Evolutionary conservation across 2,113 vertebrate species (phyloP), one percentile per base, ranked within the genome.

Genomic region (Fregata magnificens): DNA sequence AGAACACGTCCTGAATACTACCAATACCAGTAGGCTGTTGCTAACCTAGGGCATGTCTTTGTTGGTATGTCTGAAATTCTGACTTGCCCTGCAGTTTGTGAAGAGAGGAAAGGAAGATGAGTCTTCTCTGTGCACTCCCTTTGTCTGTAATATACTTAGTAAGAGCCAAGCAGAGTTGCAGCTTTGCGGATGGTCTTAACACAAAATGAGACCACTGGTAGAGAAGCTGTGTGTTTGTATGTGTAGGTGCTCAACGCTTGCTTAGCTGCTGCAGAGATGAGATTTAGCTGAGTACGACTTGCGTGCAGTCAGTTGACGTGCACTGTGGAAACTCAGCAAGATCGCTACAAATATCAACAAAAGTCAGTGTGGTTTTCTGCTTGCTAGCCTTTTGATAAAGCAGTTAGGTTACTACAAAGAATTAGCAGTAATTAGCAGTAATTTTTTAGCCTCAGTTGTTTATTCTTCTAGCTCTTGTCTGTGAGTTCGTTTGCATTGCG

Each of bases 1-100:
- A 78, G 55, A 50, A 47, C 1, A 1, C 2, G 1, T 70, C 44
- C 31, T 65, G 45, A 69, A 26, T 38, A 24, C 17, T 2, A 0
- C 5, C 1, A 5, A 47, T 34, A 78, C 26, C 1, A 2, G 24
- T 24, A 40, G 42, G 49, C 50, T 84, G 14, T 42, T 44, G 34
- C 36, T 61, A 53, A 58, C 31, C 8, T 45, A 82, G 38, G 14
- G 13, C 21, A 71, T 2, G 3, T 20, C n/a, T 66, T 18, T n/a
- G 11, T 16, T 76, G 61, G 2, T 31, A 19, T 36, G 28, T 82
- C 42, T 76, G 58, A 71, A 44, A 63, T 55, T 79, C n/a, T 72
- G 13, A 38, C n/a, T 59, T 85, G 34, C 10, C 11, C 53, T 63
- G 49, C 36, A 47, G 26, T 10, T 47, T 71, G 13, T 32, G 32